Conservation (phyloP, 2,113 vertebrate species). For the Acrocephalus arundinaceus region DNA sequence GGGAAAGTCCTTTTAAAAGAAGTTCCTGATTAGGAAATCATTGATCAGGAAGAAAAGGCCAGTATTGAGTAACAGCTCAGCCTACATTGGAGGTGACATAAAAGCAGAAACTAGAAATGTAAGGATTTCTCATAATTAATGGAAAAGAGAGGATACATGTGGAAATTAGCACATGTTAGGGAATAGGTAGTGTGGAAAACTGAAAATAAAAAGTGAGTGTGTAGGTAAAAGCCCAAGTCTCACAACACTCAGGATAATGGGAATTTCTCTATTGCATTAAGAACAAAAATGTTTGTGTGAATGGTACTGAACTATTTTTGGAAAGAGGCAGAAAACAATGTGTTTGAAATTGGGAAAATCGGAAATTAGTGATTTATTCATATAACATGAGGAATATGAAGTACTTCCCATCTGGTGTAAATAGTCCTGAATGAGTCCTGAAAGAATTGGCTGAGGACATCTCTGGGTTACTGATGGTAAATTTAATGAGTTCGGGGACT, state of each 20-base stretch:
- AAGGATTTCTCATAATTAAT: neutral
- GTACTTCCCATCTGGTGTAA: neutral
- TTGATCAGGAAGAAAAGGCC: neutral
- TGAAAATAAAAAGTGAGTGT: neutral
- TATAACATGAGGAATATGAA: neutral
- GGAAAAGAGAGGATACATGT: neutral
- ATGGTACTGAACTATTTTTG: neutral
- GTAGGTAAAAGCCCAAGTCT: neutral
- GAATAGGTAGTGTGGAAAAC: neutral
- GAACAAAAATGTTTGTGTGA: neutral
- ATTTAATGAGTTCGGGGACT: constrained; percentile 52
- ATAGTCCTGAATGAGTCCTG: neutral
- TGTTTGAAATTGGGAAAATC: neutral
- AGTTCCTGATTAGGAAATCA: neutral
- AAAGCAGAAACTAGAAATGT: neutral
- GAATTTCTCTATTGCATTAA: neutral
- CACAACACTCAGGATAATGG: neutral
- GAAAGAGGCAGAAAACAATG: neutral
- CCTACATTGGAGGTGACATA: neutral
- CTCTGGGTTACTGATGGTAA: constrained; percentile 30
- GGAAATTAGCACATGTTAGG: neutral
- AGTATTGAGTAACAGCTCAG: neutral
- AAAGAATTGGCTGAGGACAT: constrained; percentile 21
- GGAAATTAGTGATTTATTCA: neutral
- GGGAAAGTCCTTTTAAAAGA: neutral